Percentiles rank a stretch among this genome's conserved stretches.
Evolutionary conservation across 2,888 invertebrate species (phyloP).

Genomic region (Microchrysa polita): DNA sequence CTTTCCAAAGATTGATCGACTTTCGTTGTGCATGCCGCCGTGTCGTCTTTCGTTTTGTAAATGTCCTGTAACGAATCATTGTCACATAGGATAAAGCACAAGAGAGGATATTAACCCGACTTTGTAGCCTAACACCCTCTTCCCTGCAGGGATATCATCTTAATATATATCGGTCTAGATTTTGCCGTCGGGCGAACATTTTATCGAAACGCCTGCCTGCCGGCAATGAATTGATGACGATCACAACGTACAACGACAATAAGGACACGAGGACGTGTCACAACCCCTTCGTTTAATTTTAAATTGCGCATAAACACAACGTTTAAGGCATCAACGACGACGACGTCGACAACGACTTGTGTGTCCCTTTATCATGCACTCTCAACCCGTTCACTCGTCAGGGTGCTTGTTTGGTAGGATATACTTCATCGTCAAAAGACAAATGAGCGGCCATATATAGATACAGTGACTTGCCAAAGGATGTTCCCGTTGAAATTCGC

Average conservation of each 20-base stretch:
- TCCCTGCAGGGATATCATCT: background rate
- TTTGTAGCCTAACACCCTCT: background rate
- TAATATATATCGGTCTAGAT: conserved; percentile 9
- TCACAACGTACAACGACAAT: background rate
- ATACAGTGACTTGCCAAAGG: background rate
- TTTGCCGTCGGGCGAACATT: conserved; percentile 23
- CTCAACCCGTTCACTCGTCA: conserved; percentile 2
- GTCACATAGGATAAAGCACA: conserved; percentile 28
- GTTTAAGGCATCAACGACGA: conserved; percentile 25
- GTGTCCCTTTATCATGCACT: background rate
- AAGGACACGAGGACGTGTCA: no score
- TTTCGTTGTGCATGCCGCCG: no score
- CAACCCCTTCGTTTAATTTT: conserved; percentile 38
- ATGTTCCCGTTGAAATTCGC: no score
- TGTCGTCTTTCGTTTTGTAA: conserved; percentile 18
- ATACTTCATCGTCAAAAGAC: conserved; percentile 23
- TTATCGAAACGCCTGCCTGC: conserved; percentile 29
- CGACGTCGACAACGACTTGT: no score
- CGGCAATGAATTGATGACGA: conserved; percentile 1
- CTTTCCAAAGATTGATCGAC: background rate
- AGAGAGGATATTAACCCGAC: conserved; percentile 35
- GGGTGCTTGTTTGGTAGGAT: no score
- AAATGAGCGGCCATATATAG: conserved; percentile 28
- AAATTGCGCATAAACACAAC: conserved; percentile 40
- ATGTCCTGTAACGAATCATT: conserved; percentile 28